Conservation (phyloP, 2,113 vertebrate species). For the Corythoichthys haematopterus region DNA sequence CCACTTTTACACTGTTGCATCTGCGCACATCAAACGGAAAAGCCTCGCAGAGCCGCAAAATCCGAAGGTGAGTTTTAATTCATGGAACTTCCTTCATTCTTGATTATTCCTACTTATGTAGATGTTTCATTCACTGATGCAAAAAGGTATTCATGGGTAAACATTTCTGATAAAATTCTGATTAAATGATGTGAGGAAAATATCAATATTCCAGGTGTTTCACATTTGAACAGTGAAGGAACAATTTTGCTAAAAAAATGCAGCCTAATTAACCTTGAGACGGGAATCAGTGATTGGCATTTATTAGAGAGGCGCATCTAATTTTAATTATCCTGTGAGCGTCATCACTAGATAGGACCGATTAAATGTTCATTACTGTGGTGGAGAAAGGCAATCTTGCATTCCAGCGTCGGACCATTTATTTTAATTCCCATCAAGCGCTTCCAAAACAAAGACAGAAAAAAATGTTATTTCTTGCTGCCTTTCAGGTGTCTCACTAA, state of each 20-base stretch:
- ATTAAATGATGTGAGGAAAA: background rate
- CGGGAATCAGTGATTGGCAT: constrained; percentile 13
- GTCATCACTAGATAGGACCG: constrained; percentile 5
- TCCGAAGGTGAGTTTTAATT: constrained; percentile 1
- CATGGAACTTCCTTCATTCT: background rate
- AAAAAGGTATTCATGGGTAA: background rate
- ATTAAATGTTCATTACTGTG: constrained; percentile 4
- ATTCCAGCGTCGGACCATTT: background rate
- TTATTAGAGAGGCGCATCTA: constrained; percentile 3
- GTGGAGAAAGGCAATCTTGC: background rate
- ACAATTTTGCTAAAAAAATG: background rate
- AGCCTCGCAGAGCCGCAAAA: background rate
- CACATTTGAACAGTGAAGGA: background rate
- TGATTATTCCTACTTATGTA: background rate
- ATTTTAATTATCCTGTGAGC: constrained; percentile 18
- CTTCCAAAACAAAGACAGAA: background rate
- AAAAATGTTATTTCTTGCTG: background rate
- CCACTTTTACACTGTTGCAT: background rate
- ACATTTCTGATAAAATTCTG: background rate
- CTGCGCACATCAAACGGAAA: background rate
- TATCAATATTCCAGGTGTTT: background rate
- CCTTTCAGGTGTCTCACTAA: background rate
- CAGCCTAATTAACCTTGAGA: constrained; percentile 28
- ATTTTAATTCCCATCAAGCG: background rate
- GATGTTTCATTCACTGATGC: background rate